Base-by-base conservation (phyloP, 2,888 invertebrate species). In the Macropis europaea region DNA sequence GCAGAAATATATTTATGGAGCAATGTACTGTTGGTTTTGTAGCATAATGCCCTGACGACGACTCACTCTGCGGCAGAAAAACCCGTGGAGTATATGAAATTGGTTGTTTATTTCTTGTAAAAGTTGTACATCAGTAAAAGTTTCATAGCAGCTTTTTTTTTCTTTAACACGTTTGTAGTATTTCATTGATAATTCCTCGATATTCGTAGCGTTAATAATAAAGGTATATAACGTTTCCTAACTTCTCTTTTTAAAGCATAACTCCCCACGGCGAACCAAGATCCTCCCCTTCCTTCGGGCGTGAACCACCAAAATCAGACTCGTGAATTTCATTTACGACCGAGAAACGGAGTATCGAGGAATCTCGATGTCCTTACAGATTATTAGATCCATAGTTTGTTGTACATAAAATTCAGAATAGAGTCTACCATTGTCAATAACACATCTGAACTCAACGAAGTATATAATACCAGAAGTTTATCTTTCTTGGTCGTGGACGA, bases 31-130 rank as follows among this genome's bases (percentile, higher is more conserved):
- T 54, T 15, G 6, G 24, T 47, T 34, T 45, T 45, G 1, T 54
- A 36, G 34, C 45, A 11, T 4, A 36, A 38, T 36, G 4, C 17
- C 60, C 62, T 7, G 5, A 45, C 22, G 26, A 6, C 5, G 7
- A 47, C 28, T 47, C 6, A 28, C 7, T 34, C 0, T 2, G 9
- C 7, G 42, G 7, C 15, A 38, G 50, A 32, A 43, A 1, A 1
- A 53, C 24, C 17, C 9, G 11, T 17, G 7, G 53, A 50, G 30
- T 74, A 62, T 81, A 81, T 43, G 78, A 82, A 82, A 82, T 72
- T 69, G 79, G 62, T 80, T 82, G 76, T 84, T 84, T 84, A 84
- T 84, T 83, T 71, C 69, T 78, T 84, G 80, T 76, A 76, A 83
- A 83, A 82, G 69, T 81, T 83, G 80, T 81, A 80, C 82, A 80